A percentile compares a stretch with the other conserved stretches of the same genome.
Conservation (phyloP, 2,888 invertebrate genomes). For the Apamea crenata region DNA sequence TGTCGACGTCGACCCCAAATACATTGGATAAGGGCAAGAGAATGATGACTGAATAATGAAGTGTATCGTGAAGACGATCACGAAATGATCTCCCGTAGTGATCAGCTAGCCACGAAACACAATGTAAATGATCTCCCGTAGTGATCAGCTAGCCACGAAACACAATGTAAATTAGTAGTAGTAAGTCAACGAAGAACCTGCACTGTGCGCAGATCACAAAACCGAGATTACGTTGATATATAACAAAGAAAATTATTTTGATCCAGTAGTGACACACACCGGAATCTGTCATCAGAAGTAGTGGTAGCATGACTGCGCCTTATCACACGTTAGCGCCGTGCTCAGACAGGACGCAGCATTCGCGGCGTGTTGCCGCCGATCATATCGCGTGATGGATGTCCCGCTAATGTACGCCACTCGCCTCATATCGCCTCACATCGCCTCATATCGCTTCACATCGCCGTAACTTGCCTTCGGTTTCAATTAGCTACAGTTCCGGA, state of each 20-base stretch:
- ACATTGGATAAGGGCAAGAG: too few species aligned
- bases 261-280: background rate
- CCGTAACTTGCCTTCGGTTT: conserved; percentile 18
- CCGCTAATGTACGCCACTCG: conserved; percentile 35
- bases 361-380: conserved; percentile 33
- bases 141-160: background rate
- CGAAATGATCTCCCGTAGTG: background rate
- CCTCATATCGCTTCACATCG: conserved; percentile 2
- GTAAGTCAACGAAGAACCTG: background rate
- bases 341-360: background rate
- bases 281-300: background rate
- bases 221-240: background rate
- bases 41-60: background rate
- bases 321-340: conserved; percentile 5
- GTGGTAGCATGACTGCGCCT: too few species aligned
- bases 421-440: conserved; percentile 21
- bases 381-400: conserved; percentile 47
- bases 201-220: background rate
- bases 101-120: too few species aligned
- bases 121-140: background rate
- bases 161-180: background rate
- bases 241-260: background rate
- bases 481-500: conserved; percentile 22
- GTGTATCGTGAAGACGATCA: too few species aligned
- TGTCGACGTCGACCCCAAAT: background rate